phyloP scores from a whole-genome alignment of 2,888 invertebrate genomes.

The Marronus borbonicus region DNA sequence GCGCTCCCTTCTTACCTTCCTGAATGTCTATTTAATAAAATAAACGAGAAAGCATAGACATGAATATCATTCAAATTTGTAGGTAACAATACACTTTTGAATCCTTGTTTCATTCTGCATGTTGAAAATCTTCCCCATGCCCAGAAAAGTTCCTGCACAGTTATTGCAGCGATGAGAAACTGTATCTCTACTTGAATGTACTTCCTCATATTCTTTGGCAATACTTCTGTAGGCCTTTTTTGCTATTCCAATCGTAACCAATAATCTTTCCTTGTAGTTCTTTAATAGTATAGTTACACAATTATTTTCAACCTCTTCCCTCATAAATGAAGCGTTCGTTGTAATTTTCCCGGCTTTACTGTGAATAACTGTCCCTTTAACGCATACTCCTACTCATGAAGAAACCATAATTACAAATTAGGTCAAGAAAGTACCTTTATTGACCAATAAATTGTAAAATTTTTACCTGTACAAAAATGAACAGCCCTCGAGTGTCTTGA shows the following conservation, averaged over 20 bases:
- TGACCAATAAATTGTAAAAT: too few species aligned
- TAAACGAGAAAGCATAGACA: too few species aligned
- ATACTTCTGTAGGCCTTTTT: neutral
- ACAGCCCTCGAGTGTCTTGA: too few species aligned
- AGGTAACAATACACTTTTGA: too few species aligned
- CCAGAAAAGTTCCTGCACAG: neutral
- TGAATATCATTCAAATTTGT: too few species aligned
- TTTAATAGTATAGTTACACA: neutral
- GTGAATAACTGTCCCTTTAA: neutral
- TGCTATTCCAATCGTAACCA: neutral
- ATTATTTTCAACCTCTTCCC: neutral
- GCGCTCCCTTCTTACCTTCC: too few species aligned
- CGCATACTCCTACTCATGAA: neutral
- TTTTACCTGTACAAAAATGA: too few species aligned
- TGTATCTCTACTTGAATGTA: neutral
- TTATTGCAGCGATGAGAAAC: neutral
- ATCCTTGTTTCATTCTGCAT: too few species aligned
- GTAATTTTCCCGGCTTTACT: neutral
- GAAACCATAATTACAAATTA: neutral
- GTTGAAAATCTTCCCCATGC: too few species aligned
- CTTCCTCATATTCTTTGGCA: neutral
- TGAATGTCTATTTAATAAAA: too few species aligned
- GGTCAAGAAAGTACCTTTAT: too few species aligned
- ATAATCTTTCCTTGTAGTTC: neutral
- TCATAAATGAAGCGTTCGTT: neutral